A percentile compares a stretch with the other conserved stretches of the same genome.
Conservation (phyloP, 2,113 vertebrate species). For the Fregata magnificens region DNA sequence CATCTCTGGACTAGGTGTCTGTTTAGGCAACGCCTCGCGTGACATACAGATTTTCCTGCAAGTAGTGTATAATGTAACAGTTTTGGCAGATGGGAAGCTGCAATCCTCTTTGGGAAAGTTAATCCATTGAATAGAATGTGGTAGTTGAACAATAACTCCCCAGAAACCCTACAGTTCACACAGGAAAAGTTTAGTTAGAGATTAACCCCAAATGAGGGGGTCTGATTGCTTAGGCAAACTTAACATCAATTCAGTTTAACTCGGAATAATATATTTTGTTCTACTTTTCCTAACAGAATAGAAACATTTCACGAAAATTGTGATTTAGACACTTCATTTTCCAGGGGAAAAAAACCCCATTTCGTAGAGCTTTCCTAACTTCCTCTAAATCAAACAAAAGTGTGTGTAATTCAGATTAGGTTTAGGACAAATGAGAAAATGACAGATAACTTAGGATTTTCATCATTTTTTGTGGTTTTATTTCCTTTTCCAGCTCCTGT, state of each 20-base stretch:
- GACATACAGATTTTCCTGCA: not conserved
- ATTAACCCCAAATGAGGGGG: not conserved
- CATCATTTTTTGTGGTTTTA: not conserved
- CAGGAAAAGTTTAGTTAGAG: not conserved
- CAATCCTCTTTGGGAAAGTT: not conserved
- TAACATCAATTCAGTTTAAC: not conserved
- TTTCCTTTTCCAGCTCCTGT: not conserved
- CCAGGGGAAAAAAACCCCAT: not conserved
- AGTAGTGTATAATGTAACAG: not conserved
- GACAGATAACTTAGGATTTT: not conserved
- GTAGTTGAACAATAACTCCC: slow-evolving; percentile 18
- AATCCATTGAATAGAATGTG: not conserved
- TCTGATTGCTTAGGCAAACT: not conserved
- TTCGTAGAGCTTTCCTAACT: not conserved
- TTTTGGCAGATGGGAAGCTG: not conserved
- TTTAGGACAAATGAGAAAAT: not conserved
- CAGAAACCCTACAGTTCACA: not conserved
- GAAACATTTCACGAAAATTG: not conserved
- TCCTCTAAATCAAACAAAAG: not conserved
- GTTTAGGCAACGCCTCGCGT: not conserved
- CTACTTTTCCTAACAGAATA: not conserved
- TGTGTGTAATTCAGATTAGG: not conserved
- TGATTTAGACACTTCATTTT: not conserved
- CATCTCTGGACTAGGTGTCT: not conserved
- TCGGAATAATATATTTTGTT: not conserved